phyloP scores from a whole-genome alignment of 2,888 invertebrate genomes.

The Graphium colonna region DNA sequence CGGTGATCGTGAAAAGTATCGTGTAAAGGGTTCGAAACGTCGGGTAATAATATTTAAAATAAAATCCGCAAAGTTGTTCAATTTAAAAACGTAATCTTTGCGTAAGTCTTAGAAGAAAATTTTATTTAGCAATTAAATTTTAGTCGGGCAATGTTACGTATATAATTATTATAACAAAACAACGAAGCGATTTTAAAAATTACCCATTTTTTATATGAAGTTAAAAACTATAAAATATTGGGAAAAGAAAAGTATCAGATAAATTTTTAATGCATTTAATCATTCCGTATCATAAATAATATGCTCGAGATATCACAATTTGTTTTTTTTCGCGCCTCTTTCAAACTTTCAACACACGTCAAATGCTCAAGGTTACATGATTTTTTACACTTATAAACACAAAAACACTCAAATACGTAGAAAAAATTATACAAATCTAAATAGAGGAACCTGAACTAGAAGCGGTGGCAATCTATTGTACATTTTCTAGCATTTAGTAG shows the following conservation, averaged over 20 bases:
- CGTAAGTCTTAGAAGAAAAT: too few species aligned
- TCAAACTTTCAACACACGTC: constrained; percentile 37
- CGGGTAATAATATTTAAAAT: too few species aligned
- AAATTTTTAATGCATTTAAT: constrained; percentile 27
- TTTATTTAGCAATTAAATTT: too few species aligned
- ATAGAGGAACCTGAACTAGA: not conserved
- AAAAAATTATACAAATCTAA: constrained; percentile 4
- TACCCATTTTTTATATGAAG: not conserved
- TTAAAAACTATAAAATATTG: not conserved
- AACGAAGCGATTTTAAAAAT: too few species aligned
- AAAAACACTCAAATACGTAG: constrained; percentile 10
- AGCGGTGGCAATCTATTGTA: not conserved
- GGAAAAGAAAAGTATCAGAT: not conserved
- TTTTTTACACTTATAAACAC: constrained; percentile 21
- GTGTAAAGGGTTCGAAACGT: too few species aligned
- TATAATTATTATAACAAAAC: too few species aligned
- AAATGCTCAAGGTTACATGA: constrained; percentile 35
- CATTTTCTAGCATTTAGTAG: not conserved
- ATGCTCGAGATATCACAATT: constrained; percentile 66
- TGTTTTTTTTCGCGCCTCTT: constrained; percentile 40
- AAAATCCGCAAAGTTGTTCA: too few species aligned
- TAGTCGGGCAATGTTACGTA: too few species aligned
- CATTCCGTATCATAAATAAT: constrained; percentile 56
- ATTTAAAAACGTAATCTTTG: too few species aligned
- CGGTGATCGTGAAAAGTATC: too few species aligned